Base-by-base conservation (phyloP, 2,888 invertebrate genomes). In the Hydraecia micacea region DNA sequence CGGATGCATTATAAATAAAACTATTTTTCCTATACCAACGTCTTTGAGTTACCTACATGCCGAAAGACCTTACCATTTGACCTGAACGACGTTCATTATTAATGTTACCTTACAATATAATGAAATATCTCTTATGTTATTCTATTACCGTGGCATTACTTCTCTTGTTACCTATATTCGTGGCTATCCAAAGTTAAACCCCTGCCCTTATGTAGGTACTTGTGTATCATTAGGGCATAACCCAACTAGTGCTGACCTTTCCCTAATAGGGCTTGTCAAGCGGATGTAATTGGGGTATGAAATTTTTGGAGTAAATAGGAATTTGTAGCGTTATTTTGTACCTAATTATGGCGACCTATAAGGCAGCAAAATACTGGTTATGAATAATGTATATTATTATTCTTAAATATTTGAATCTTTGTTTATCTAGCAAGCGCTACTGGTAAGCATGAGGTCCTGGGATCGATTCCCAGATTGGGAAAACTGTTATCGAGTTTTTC, bases 171-270 rank as follows among this genome's bases (percentile, higher is more conserved):
- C 63, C 58, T 52, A 65, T 83, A 32, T 55, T 32, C 49, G 62
- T 67, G 39, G 18, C 55, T 52, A 42, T 65, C 7, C 21, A 60
- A 65, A 5, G 11, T 42, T 71, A 73, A 72, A 36, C 67, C 71
- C 71, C 32, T 63, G 73, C 55, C 69, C 63, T 79, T 75, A 69
- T 42, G 60, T 21, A 42, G 81, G 70, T 83, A 67, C 79, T 75
- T 75, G 49, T 71, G 49, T 77, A 82, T 62, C 65, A 60, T 78
- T 69, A 83, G 55, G 72, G 46, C 65, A 55, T 13, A 69, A 73
- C 46, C 74, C 72, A 66, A 66, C 72, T 72, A 73, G 69, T 55
- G 63, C 67, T 74, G 83, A 83, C 83, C 82, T 74, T 82, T 75
- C 32, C 72, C 46, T 81, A 76, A 72, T 72, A 46, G 28, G 79